Conservation (phyloP, 2,797 vertebrate genomes). For the Sphenopsis melanotis region DNA sequence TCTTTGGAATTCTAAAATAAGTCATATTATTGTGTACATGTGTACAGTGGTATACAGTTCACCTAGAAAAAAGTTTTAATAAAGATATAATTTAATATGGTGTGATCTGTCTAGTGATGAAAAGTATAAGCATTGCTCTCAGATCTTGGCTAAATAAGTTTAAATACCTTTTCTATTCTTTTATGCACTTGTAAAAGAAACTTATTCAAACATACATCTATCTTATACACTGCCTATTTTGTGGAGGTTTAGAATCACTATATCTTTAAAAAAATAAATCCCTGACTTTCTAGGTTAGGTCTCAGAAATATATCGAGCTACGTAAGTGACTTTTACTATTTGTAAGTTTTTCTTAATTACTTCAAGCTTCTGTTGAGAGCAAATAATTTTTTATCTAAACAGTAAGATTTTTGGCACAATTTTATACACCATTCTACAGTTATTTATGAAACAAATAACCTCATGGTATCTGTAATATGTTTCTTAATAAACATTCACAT, state of each 20-base stretch:
- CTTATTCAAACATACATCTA: accelerated
- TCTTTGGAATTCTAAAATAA: background rate
- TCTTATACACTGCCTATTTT: background rate
- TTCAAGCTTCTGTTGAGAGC: background rate
- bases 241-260: background rate
- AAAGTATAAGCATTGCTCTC: background rate
- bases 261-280: background rate
- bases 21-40: background rate
- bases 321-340: background rate
- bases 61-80: background rate
- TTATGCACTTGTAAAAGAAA: background rate
- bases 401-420: background rate
- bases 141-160: background rate
- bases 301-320: background rate
- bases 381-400: background rate
- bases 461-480: background rate
- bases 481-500: background rate
- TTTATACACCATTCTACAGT: background rate
- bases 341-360: background rate
- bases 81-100: background rate
- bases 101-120: background rate
- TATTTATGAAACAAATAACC: background rate
- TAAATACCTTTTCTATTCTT: background rate
- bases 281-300: background rate
- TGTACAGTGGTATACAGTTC: accelerated